Evolutionary conservation across 2,888 invertebrate genomes (phyloP), one percentile per base, ranked within the genome.

Genomic region (Artemia sinica): DNA sequence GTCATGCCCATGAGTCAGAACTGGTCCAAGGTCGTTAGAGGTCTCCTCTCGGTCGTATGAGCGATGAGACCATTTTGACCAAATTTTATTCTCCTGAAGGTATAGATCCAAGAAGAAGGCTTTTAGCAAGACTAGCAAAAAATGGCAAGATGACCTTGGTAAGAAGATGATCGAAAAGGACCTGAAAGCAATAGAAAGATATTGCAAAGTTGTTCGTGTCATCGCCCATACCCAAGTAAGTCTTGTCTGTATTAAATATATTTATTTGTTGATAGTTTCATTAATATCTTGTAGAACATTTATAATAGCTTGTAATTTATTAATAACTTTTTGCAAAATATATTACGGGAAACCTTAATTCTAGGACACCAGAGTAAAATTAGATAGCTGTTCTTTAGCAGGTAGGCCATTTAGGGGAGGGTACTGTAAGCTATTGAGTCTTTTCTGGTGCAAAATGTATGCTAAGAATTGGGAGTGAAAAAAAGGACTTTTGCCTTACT

Each of bases 41-140:
- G 73, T 72, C 72, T 73, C 73, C 72, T 70, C 73, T 73, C 70
- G 71, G 72, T 71, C 63, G 14, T 70, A 68, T 63, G 67, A 58
- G 67, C 70, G 65, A 73, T 71, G 73, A 73, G 73, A 71, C 72
- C 48, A 65, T 68, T 18, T 67, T 68, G 50, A 18, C 68, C 52
- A 52, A 14, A 13, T 51, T 66, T 70, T 51, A 14, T 68, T 66
- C 50, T 50, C 63, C 68, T 70, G 72, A 79, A 98, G 98, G 98
- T 96, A 94, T 84, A 91, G 93, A 82, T 92, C 93, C 81, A 95
- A 98, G 87, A 98, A 96, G 91, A 97, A 96, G 92, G 98, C 98
- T 73, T 98, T 97, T 82, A 91, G 93, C 74, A 97, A 97, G 82
- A 86, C 92, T 72, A 88, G 91, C 78, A 96, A 96, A 83, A 98